phyloP scores from a whole-genome alignment of 2,888 invertebrate genomes.

The Xylota sylvarum region DNA sequence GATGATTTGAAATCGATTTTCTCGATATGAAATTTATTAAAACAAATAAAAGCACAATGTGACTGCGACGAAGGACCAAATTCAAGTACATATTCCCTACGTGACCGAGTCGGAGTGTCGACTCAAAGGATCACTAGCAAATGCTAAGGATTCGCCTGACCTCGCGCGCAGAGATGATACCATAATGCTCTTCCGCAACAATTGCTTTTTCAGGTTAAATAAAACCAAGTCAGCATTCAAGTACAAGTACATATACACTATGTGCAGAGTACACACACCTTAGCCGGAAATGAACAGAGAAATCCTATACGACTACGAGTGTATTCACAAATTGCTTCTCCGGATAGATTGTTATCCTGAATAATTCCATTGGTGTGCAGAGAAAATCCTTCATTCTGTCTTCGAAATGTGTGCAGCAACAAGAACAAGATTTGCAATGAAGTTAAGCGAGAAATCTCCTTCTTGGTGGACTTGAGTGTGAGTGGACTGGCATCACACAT shows the following conservation, averaged over 20 bases:
- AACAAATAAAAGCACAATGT: constrained; percentile 43
- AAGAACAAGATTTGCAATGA: constrained; percentile 54
- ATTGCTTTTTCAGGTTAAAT: constrained; percentile 27
- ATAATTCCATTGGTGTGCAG: constrained; percentile 54
- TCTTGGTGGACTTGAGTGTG: not conserved
- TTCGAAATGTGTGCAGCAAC: constrained; percentile 49
- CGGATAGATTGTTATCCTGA: constrained; percentile 63
- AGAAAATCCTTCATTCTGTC: constrained; percentile 32
- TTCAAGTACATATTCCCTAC: constrained; percentile 42
- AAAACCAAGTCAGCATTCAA: constrained; percentile 43
- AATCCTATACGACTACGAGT: constrained; percentile 44
- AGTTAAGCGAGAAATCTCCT: constrained; percentile 33
- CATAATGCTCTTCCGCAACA: not conserved
- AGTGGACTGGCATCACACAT: constrained; percentile 38
- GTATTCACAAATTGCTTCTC: constrained; percentile 46
- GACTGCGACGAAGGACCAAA: constrained; percentile 4
- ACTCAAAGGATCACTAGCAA: constrained; percentile 12
- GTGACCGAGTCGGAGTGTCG: constrained; percentile 5
- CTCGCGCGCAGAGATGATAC: not conserved
- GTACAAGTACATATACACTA: no score
- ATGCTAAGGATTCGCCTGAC: constrained; percentile 3
- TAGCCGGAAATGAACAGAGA: constrained; percentile 18
- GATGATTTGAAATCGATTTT: constrained; percentile 46
- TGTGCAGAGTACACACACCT: not conserved
- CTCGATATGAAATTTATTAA: constrained; percentile 59